phyloP scores from a whole-genome alignment of 2,797 vertebrate species.

The Valencia hispanica region DNA sequence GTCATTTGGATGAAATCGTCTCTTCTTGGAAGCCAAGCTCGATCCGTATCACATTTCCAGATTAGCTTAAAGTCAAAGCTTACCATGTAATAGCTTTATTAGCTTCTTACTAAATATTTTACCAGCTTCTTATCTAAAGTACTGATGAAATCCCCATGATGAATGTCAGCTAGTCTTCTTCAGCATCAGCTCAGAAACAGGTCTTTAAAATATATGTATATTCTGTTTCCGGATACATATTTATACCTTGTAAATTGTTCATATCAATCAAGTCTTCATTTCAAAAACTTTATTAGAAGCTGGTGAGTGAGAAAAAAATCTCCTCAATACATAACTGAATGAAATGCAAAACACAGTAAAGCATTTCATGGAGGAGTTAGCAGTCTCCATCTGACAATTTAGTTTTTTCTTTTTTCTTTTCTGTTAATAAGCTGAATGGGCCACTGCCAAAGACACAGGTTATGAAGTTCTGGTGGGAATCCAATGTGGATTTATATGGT shows the following conservation, averaged over 20 bases:
- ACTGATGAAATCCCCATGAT: slow-evolving; percentile 38
- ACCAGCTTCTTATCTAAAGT: slow-evolving; percentile 28
- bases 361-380: slow-evolving; percentile 18
- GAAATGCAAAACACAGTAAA: slow-evolving; percentile 9
- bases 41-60: slow-evolving; percentile 72
- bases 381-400: slow-evolving; percentile 17
- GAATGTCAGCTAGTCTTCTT: slow-evolving; percentile 36
- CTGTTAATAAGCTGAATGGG: slow-evolving; percentile 30
- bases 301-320: slow-evolving; percentile 8
- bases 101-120: slow-evolving; percentile 48
- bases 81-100: slow-evolving; percentile 60
- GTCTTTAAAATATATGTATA: slow-evolving; percentile 29
- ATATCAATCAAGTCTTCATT: slow-evolving; percentile 24
- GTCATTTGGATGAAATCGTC: slow-evolving; percentile 57
- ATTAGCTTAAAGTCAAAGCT: slow-evolving; percentile 61
- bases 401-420: slow-evolving; percentile 34
- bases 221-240: slow-evolving; percentile 36
- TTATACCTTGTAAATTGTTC: slow-evolving; percentile 24
- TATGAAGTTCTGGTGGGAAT: slow-evolving; percentile 51
- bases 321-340: background rate
- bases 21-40: slow-evolving; percentile 53
- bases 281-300: slow-evolving; percentile 18
- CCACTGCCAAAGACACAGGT: slow-evolving; percentile 44
- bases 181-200: slow-evolving; percentile 53
- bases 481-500: slow-evolving; percentile 51